Percentiles rank a stretch among this genome's conserved stretches.
Evolutionary conservation across 2,113 vertebrate genomes (phyloP).

Genomic region (Clupea harengus): DNA sequence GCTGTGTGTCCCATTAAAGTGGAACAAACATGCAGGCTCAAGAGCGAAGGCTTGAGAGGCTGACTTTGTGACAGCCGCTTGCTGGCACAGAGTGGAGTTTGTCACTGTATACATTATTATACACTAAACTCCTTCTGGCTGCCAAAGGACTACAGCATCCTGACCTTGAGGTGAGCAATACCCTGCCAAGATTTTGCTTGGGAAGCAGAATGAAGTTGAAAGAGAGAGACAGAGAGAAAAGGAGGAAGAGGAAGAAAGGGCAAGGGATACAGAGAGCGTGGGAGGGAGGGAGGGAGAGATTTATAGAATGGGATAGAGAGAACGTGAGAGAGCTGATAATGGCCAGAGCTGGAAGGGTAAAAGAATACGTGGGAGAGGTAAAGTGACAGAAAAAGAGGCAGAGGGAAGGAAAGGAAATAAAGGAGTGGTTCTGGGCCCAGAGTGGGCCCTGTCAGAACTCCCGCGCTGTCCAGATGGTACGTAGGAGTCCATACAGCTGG

Average conservation of each 20-base stretch:
- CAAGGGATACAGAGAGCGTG: conserved; percentile 2
- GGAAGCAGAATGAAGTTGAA: neutral
- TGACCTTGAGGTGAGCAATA: conserved; percentile 12
- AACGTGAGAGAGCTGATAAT: neutral
- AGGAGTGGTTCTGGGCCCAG: neutral
- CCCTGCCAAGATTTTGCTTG: neutral
- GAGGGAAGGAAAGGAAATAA: neutral
- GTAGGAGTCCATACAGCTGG: conserved; percentile 40
- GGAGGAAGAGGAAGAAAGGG: conserved; percentile 10
- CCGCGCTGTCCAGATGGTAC: conserved; percentile 48
- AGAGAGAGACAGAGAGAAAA: conserved; percentile 19
- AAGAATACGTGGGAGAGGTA: neutral
- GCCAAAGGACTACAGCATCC: conserved; percentile 4
- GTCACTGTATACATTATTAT: conserved; percentile 11
- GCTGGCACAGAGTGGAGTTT: neutral
- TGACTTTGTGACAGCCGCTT: neutral
- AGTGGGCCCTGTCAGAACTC: conserved; percentile 39
- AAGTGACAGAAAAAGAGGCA: conserved; percentile 28
- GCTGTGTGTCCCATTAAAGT: neutral
- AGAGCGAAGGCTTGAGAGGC: neutral
- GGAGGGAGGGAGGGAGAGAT: neutral
- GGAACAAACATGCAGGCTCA: neutral
- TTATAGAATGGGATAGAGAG: conserved; percentile 8
- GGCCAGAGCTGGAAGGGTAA: neutral
- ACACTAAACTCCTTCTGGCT: conserved; percentile 12